Evolutionary conservation across 2,888 invertebrate species (phyloP).

Genomic region (Pachymerium ferrugineum): DNA sequence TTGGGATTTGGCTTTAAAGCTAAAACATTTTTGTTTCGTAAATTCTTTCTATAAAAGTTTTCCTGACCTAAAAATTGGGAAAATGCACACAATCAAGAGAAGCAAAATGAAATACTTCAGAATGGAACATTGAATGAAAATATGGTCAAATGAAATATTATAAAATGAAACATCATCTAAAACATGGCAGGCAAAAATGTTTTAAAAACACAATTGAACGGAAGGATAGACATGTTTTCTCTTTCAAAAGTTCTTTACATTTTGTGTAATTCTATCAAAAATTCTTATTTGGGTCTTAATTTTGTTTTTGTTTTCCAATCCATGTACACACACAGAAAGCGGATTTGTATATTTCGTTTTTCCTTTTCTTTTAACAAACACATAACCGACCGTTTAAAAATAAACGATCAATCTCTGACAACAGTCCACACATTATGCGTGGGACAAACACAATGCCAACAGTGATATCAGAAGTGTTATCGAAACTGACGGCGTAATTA

Average conservation of each 20-base stretch:
- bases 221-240: not conserved
- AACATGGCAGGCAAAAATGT: conserved; percentile 14
- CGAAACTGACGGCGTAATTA: not conserved
- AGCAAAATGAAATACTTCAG: not conserved
- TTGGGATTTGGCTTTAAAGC: not conserved
- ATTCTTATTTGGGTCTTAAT: not conserved
- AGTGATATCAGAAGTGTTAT: not conserved
- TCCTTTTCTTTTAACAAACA: conserved; percentile 17
- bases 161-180: not conserved
- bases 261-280: conserved; percentile 24
- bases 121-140: not conserved
- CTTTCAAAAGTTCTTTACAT: conserved; percentile 15
- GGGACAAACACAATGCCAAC: not conserved
- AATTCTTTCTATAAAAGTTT: conserved; percentile 17
- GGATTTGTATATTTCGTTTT: conserved; percentile 20
- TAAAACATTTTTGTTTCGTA: conserved; percentile 5
- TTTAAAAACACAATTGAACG: conserved; percentile 6
- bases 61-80: not conserved
- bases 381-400: conserved; percentile 17
- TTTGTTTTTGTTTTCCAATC: not conserved
- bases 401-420: not conserved
- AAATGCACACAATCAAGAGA: not conserved
- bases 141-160: not conserved
- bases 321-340: conserved; percentile 27
- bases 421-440: not conserved